Conservation (phyloP, 30 jellyfish, hydroid and myxozoan genomes). For the Hydractinia echinata region DNA sequence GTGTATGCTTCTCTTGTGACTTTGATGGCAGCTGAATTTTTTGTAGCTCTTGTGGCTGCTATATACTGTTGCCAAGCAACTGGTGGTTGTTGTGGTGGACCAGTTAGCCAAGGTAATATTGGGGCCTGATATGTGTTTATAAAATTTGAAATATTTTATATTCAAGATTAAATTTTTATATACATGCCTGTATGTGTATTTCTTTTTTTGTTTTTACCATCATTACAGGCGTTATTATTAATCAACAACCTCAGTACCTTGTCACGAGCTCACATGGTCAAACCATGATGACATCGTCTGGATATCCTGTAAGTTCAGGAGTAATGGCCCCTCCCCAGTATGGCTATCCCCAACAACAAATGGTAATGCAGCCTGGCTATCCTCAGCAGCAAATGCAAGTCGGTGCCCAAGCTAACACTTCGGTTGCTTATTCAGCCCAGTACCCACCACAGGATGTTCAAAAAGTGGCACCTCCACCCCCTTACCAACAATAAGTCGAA, state of each 20-base stretch:
- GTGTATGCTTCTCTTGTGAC: not conserved
- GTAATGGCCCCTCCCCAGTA: not conserved
- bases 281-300: not conserved
- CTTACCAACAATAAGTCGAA: too few species aligned
- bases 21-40: conserved; percentile 1
- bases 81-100: not conserved
- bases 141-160: not conserved
- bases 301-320: not conserved
- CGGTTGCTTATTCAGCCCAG: too few species aligned
- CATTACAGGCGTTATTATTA: not conserved
- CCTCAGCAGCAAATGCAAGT: too few species aligned
- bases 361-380: not conserved
- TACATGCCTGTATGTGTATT: too few species aligned
- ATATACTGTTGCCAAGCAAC: not conserved
- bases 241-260: not conserved
- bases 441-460: too few species aligned
- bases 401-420: too few species aligned
- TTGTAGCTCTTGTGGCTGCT: not conserved
- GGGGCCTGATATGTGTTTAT: not conserved
- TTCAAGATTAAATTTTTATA: too few species aligned
- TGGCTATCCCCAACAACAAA: conserved; percentile 12
- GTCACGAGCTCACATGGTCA: not conserved
- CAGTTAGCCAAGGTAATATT: not conserved
- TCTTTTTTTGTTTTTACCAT: too few species aligned
- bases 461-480: too few species aligned